Evolutionary conservation across 2,888 invertebrate genomes (phyloP), one percentile per base, ranked within the genome.

Genomic region (Apantesis nais): DNA sequence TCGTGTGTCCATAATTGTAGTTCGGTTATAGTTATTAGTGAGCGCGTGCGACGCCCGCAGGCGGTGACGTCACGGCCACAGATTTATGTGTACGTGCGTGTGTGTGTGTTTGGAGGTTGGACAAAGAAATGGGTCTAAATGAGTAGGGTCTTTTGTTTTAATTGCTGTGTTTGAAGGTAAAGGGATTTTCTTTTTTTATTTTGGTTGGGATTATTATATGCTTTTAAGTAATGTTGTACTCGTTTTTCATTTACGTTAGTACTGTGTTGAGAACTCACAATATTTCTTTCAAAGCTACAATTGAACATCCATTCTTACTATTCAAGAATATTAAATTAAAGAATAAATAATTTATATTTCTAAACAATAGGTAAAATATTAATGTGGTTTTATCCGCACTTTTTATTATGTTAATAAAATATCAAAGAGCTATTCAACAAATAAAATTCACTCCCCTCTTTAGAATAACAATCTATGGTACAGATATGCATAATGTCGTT

Each of bases 401-500:
- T 61, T 31, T 52, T 70, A 66, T 31, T 62, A 66, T 29, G 39
- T 11, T 66, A 70, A 65, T 48, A 71, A 68, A 64, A 71, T 48
- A 68, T 61, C 65, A 52, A 67, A 55, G 41, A 44, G 64, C 34
- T 52, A 58, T 58, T 34, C 1, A 68, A 68, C 66, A 72, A 66
- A 68, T 44, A 22, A 64, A 64, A 61, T 62, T 41, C 29, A 29
- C 41, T 37, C 72, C 78, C 75, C 73, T 62, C 66, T 41, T 58
- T 39, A 69, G 44, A 72, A 67, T 72, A 68, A 66, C 68, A 74
- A 73, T 79, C 68, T 71, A 73, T 76, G 48, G 34, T 70, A 72
- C 66, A 78, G 74, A 76, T 76, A 82, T 76, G 75, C 74, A 79
- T 81, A 85, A 85, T 76, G 72, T 64, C 25, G 79, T 83, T 78